Percentiles rank a stretch among this genome's conserved stretches.
Evolutionary conservation across 2,797 vertebrate genomes (phyloP).

Genomic region (Acipenser transmontanus): DNA sequence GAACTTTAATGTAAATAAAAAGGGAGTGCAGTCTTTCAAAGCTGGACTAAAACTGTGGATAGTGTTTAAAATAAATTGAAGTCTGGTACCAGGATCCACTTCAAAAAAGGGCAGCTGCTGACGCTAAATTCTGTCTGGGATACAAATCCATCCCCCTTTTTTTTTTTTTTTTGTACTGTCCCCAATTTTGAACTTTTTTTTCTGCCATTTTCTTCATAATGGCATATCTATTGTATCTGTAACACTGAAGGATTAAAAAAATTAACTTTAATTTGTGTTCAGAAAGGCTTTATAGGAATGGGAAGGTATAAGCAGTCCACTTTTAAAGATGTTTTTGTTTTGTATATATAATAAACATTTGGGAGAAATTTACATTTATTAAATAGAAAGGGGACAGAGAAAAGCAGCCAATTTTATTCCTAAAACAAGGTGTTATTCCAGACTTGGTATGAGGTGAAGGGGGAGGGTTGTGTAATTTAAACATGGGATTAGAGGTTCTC

Average conservation of each 20-base stretch:
- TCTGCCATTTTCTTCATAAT: too few relatives aligned
- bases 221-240: too few relatives aligned
- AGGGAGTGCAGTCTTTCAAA: constrained; percentile 63
- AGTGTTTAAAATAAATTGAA: constrained; percentile 55
- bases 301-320: constrained; percentile 38
- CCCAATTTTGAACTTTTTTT: constrained; percentile 5
- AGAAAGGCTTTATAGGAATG: constrained; percentile 48
- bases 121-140: constrained; percentile 43
- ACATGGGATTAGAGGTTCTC: constrained; percentile 57
- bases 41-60: constrained; percentile 64
- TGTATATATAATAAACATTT: constrained; percentile 22
- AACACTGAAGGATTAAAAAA: too few relatives aligned
- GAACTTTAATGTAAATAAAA: constrained; percentile 90
- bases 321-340: constrained; percentile 32
- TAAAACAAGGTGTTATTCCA: constrained; percentile 28
- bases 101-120: constrained; percentile 48
- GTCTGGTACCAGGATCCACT: constrained; percentile 51
- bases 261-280: constrained; percentile 37
- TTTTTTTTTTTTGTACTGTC: constrained; percentile 37
- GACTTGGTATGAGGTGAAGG: constrained; percentile 20
- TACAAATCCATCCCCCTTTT: constrained; percentile 39
- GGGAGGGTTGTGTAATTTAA: constrained; percentile 43
- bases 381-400: constrained; percentile 17
- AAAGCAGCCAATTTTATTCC: constrained; percentile 39
- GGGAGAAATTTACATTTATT: constrained; percentile 1